Percentiles rank a stretch among this genome's conserved stretches.
Conservation (phyloP, 1,140 invertebrate species). For the Mamestra configurata region DNA sequence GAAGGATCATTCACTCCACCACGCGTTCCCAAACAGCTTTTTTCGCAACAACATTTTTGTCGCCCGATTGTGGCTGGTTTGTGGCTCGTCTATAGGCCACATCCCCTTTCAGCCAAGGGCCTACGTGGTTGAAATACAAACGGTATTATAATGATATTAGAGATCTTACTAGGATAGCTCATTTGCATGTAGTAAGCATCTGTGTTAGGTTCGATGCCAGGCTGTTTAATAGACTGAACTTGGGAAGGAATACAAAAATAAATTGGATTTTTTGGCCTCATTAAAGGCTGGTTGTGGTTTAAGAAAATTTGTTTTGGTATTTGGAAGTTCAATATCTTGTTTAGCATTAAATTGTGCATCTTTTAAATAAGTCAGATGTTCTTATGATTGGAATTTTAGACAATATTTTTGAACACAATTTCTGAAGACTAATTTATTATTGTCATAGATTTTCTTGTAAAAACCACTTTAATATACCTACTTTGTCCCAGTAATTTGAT, state of each 20-base stretch:
- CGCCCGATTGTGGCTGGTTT: neutral
- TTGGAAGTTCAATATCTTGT: neutral
- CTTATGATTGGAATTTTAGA: neutral
- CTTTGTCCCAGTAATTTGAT: too few species aligned
- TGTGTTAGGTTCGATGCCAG: slow-evolving; percentile 12
- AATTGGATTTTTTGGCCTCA: slow-evolving; percentile 19
- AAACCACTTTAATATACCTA: too few species aligned
- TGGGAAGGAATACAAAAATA: neutral
- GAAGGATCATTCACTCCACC: too few species aligned
- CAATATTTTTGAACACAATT: too few species aligned
- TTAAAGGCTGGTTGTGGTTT: neutral
- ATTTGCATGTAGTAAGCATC: slow-evolving; percentile 30
- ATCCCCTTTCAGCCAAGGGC: neutral
- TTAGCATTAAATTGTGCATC: neutral
- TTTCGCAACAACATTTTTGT: neutral
- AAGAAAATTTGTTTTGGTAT: neutral
- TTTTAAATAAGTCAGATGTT: neutral
- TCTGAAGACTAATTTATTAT: too few species aligned
- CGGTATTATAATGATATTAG: slow-evolving; percentile 27
- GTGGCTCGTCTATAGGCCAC: neutral
- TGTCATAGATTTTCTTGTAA: too few species aligned
- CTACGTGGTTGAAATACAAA: slow-evolving; percentile 20
- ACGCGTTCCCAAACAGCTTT: too few species aligned
- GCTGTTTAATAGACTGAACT: neutral
- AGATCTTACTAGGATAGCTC: neutral